phyloP scores from a whole-genome alignment of 2,113 vertebrate species.

The Brachypteracias leptosomus region DNA sequence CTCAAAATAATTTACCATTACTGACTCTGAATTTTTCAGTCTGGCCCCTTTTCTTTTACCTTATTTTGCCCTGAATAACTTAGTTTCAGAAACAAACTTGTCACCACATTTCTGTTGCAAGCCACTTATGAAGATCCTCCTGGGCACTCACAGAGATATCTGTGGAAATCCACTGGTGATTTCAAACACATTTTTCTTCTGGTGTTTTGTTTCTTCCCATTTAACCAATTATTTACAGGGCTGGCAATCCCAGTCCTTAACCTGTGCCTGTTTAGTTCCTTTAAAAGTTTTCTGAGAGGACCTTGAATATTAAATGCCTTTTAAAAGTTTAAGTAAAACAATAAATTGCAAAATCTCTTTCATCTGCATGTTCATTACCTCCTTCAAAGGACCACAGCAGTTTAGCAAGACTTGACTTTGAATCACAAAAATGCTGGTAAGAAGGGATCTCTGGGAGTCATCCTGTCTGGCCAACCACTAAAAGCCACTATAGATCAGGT shows the following conservation, averaged over 20 bases:
- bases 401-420: neutral
- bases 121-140: neutral
- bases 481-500: neutral
- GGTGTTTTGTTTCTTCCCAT: neutral
- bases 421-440: neutral
- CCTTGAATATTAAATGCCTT: fast-evolving
- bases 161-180: neutral
- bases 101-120: neutral
- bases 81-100: neutral
- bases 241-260: neutral
- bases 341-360: neutral
- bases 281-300: neutral
- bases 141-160: neutral
- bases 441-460: neutral
- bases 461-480: neutral
- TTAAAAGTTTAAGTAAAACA: neutral
- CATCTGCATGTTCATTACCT: neutral
- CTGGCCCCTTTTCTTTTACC: neutral
- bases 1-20: neutral
- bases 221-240: neutral
- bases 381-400: neutral
- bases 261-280: neutral
- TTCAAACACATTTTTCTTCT: neutral
- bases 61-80: neutral
- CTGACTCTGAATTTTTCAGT: neutral